These are phyloP conservation scores for Sebastes taczanowskii DNA, from an alignment of 2,797 vertebrate species.

Conservation along the genomic window DNA sequence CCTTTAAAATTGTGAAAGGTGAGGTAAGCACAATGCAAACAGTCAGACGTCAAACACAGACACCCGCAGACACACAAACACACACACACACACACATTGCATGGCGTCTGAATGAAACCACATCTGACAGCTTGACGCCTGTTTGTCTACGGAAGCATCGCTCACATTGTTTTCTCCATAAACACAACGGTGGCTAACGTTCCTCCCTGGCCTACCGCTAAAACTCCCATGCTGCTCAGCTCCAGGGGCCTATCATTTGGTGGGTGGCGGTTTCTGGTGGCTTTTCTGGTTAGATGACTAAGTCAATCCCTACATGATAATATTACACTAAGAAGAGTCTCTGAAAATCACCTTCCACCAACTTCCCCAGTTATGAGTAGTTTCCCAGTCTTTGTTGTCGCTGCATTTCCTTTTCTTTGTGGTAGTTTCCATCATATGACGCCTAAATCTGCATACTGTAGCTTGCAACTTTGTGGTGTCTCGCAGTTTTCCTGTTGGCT, in stretches of 20 bases:
- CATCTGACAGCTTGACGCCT: conserved; percentile 72
- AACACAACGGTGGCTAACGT: conserved; percentile 63
- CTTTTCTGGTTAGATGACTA: conserved; percentile 54
- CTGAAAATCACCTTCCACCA: too few species aligned
- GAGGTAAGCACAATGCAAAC: neutral
- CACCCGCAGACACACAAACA: neutral
- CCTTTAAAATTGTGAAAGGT: neutral
- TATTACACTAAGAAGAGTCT: conserved; percentile 29
- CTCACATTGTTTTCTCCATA: conserved; percentile 71
- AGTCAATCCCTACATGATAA: conserved; percentile 37
- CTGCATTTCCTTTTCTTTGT: too few species aligned
- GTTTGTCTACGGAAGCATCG: conserved; percentile 60
- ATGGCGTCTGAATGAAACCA: conserved; percentile 41
- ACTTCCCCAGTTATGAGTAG: too few species aligned
- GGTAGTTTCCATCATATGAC: neutral
- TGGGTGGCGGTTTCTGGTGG: conserved; percentile 36
- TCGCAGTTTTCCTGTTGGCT: neutral
- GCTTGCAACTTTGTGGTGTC: neutral
- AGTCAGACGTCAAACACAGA: neutral
- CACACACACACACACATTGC: neutral
- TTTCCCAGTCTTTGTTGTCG: too few species aligned
- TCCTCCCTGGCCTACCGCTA: conserved; percentile 10
- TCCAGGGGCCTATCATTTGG: conserved; percentile 41
- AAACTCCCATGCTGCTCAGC: conserved; percentile 17
- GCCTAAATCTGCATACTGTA: neutral